These are phyloP conservation scores for Chrysomallon squamiferum DNA, from an alignment of 1,140 invertebrate species.

Conservation along the genomic window DNA sequence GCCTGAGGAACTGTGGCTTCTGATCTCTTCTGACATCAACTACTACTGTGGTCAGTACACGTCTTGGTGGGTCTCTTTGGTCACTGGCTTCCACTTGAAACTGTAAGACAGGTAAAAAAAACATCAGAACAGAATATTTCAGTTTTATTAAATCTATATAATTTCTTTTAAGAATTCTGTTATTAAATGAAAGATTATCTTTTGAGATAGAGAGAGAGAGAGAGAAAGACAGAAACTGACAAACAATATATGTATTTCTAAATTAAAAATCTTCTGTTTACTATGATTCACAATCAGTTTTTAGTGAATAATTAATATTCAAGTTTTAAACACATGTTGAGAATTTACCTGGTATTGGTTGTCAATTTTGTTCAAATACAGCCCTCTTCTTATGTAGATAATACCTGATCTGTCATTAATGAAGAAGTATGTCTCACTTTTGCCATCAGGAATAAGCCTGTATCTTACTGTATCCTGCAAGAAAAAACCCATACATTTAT, in stretches of 20 bases:
- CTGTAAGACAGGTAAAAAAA: slow-evolving; percentile 8
- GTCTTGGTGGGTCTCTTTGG: slow-evolving; percentile 6
- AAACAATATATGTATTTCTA: background rate
- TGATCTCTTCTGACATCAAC: slow-evolving; percentile 9
- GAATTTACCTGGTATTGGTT: slow-evolving; percentile 27
- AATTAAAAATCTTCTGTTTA: background rate
- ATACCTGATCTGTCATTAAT: slow-evolving; percentile 20
- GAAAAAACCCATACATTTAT: background rate
- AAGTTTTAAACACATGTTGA: no score
- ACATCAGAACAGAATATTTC: no score
- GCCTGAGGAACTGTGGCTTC: slow-evolving; percentile 77
- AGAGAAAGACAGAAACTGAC: background rate
- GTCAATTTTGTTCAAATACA: slow-evolving; percentile 17
- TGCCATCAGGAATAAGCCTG: background rate
- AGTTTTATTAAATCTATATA: no score
- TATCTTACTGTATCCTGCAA: slow-evolving; percentile 25
- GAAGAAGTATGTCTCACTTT: slow-evolving; percentile 12
- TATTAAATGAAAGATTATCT: background rate
- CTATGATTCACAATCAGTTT: no score
- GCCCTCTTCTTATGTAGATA: slow-evolving; percentile 10
- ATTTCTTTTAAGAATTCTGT: no score
- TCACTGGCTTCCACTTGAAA: slow-evolving; percentile 13
- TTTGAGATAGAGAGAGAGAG: slow-evolving; percentile 8
- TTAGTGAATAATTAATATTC: no score
- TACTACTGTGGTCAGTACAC: slow-evolving; percentile 11